These are phyloP conservation scores for Denticeps clupeoides DNA, from an alignment of 2,797 vertebrate genomes.

Conservation along the genomic window DNA sequence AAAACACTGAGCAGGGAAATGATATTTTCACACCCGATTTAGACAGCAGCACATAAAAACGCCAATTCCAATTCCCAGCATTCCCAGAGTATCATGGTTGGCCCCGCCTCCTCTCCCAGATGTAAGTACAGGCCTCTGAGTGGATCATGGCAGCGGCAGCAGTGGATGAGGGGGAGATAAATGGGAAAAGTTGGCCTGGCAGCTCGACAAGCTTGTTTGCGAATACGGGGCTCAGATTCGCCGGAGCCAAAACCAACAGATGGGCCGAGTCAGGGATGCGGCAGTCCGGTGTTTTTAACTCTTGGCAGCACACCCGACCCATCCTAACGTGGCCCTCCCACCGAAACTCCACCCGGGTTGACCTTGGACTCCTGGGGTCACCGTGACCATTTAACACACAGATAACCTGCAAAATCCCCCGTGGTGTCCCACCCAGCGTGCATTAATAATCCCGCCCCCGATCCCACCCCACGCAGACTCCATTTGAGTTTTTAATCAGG, in stretches of 20 bases:
- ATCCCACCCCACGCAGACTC: slow-evolving; percentile 56
- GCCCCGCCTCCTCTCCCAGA: slow-evolving; percentile 37
- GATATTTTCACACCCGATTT: not conserved
- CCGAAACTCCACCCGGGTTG: too few species aligned
- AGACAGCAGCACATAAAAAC: not conserved
- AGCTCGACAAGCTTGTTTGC: slow-evolving; percentile 52
- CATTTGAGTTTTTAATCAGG: slow-evolving; percentile 75
- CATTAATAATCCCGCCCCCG: slow-evolving; percentile 61
- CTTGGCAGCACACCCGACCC: not conserved
- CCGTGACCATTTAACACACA: too few species aligned
- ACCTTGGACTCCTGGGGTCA: not conserved
- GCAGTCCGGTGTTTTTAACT: slow-evolving; percentile 47
- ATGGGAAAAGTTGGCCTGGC: slow-evolving; percentile 54
- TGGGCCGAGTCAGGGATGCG: slow-evolving; percentile 62
- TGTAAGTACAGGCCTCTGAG: slow-evolving; percentile 22
- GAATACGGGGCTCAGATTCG: slow-evolving; percentile 48
- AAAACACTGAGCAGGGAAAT: not conserved
- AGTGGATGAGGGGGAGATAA: slow-evolving; percentile 47
- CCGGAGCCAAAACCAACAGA: slow-evolving; percentile 68
- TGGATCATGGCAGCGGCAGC: slow-evolving; percentile 1
- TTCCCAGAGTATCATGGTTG: not conserved
- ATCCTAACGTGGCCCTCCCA: too few species aligned
- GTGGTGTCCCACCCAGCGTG: slow-evolving; percentile 59
- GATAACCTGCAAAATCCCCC: not conserved
- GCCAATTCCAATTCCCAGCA: not conserved